Base-by-base conservation (phyloP, 1,140 invertebrate genomes). In the Macrobrachium nipponense region DNA sequence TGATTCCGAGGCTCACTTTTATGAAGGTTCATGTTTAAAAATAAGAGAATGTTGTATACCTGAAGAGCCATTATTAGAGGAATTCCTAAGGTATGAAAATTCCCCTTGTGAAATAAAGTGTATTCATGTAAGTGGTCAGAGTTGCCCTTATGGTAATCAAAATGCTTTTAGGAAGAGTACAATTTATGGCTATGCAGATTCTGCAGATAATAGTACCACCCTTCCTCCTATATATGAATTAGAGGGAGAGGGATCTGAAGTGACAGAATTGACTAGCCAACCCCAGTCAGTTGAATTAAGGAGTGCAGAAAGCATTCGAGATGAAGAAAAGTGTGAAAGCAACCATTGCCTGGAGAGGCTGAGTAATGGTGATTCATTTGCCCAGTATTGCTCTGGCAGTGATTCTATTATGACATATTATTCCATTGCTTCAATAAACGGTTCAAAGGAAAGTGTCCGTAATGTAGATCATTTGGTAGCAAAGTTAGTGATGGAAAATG, bases 331-430 rank as follows among this genome's bases (percentile, higher is more conserved):
- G 36, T 23, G 66, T 20, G 66, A 84, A 76, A 44, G 20, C 11
- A 27, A n/a, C 12, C 14, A 17, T 18, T 23, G 18, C n/a, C 11
- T 17, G 11, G 43, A 75, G 8, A 75, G 62, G 60, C 36, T 73
- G 1, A 20, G 14, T 7, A 51, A 76, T 15, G 18, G 61, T 15
- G 51, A 86, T 51, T 73, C 76, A n/a, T 80, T 61, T 72, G 77
- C 80, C 75, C 80, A 87, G 64, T 87, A 87, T 80, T 82, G 64
- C 51, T 82, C 75, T 75, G 59, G 83, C 36, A 87, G 73, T 76
- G 88, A 89, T 76, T 84, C 88, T 60, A 89, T 89, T 18, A 89
- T 89, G 88, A 83, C 73, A 58, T 89, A 87, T 61, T 89, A 89
- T 36, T 80, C 84, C 4, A 61, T 89, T n/a, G 60, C 78, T 12